Percentiles rank a stretch among this genome's conserved stretches.
Evolutionary conservation across 2,888 invertebrate species (phyloP).

Genomic region (Agrilus mali): DNA sequence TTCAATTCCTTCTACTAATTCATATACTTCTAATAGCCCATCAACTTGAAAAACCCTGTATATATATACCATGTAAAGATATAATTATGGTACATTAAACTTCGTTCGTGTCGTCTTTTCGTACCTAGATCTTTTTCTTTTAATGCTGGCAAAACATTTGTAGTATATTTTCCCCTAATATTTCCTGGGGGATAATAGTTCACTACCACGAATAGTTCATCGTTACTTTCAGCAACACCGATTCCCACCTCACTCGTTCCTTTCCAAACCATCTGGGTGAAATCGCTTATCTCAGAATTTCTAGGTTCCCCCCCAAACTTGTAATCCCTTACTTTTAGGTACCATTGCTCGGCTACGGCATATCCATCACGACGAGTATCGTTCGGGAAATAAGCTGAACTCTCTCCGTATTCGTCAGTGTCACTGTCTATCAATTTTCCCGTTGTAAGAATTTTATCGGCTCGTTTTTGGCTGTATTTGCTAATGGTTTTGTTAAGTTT

Average conservation of each 20-base stretch:
- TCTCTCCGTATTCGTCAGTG: slow-evolving; percentile 70
- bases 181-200: slow-evolving; percentile 88
- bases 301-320: slow-evolving; percentile 48
- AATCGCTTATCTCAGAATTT: slow-evolving; percentile 50
- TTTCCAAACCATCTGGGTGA: slow-evolving; percentile 61
- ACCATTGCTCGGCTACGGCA: slow-evolving; percentile 70
- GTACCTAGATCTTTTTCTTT: no score
- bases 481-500: slow-evolving; percentile 50
- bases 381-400: slow-evolving; percentile 62
- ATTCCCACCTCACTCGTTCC: slow-evolving; percentile 51
- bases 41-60: no score
- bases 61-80: no score
- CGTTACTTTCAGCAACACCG: slow-evolving; percentile 54
- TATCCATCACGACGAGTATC: slow-evolving; percentile 54
- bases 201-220: slow-evolving; percentile 71
- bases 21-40: no score
- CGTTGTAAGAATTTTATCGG: slow-evolving; percentile 49
- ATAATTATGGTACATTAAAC: no score
- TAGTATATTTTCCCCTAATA: slow-evolving; percentile 57
- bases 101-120: no score
- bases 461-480: slow-evolving; percentile 59
- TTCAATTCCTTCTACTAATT: no score
- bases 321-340: slow-evolving; percentile 49
- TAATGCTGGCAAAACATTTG: slow-evolving; percentile 63
- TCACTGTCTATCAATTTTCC: slow-evolving; percentile 60